Evolutionary conservation across 2,797 vertebrate genomes (phyloP).

Genomic region (Pyrocephalus nanus): DNA sequence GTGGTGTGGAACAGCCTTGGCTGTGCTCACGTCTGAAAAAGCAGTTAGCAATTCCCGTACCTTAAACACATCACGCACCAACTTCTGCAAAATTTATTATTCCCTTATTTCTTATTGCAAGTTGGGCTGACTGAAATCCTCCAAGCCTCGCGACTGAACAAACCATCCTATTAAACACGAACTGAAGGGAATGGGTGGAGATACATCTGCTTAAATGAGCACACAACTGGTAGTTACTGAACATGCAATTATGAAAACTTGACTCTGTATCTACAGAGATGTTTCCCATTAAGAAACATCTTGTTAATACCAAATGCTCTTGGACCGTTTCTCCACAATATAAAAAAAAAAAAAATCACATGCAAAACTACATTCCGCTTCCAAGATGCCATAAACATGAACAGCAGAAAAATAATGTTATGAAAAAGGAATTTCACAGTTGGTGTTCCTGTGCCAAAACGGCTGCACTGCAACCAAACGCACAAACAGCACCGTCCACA

Average conservation of each 20-base stretch:
- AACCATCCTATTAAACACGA: not conserved
- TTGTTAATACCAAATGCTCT: conserved; percentile 34
- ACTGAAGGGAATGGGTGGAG: conserved; percentile 16
- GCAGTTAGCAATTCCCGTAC: not conserved
- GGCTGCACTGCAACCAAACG: not conserved
- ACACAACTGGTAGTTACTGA: not conserved
- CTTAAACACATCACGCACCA: not conserved
- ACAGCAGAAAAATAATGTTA: not conserved
- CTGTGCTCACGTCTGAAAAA: not conserved
- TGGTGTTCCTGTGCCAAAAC: not conserved
- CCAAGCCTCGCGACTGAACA: not conserved
- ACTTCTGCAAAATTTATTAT: not conserved
- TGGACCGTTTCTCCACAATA: conserved; percentile 3
- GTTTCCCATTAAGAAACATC: conserved; percentile 47
- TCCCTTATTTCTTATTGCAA: not conserved
- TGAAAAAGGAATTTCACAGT: not conserved
- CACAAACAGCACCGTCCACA: not conserved
- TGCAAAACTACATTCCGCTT: conserved; percentile 17
- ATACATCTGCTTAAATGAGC: conserved; percentile 9
- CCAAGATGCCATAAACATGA: conserved; percentile 4
- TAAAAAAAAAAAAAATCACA: conserved; percentile 12
- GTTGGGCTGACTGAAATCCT: not conserved
- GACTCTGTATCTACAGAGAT: conserved; percentile 3
- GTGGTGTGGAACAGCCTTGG: not conserved
- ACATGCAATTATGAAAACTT: not conserved